Evolutionary conservation across 2,113 vertebrate species (phyloP), one percentile per base, ranked within the genome.

Genomic region (Dipodomys merriami): DNA sequence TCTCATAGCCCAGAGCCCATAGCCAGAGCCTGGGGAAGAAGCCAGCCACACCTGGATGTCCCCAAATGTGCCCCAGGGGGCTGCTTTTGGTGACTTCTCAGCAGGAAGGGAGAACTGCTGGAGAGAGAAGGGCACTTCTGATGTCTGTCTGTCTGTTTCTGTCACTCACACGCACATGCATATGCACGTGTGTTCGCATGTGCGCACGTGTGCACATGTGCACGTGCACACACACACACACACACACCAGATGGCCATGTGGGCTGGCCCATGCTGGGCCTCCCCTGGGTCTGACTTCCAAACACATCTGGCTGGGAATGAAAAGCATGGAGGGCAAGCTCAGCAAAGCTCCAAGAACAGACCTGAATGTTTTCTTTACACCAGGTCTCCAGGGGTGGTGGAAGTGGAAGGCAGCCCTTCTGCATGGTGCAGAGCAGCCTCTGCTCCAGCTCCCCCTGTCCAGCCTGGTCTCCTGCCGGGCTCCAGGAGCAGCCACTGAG

Each of bases 1-100:
- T 49, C 30, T 23, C 2, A 1, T 0, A 3, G 19, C 25, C 64
- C 78, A 53, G 19, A 23, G 0, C 1, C 33, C 60, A 25, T 23
- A 35, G 20, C 57, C 44, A 30, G 11, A 65, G 11, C 23, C 4
- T 6, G 62, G 46, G 19, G 18, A 10, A 69, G 65, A 30, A 86
- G 2, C 65, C 35, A 8, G 13, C 33, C 19, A 62, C 1, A 1
- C 2, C 10, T 29, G 7, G 9, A 53, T 39, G 39, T 39, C 39
- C 39, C 39, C 3, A 39, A 39, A 39, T 39, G 39, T 39, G 39
- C 39, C 39, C 39, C 39, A 39, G 10, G 49, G 9, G 11, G 2
- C 64, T 76, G 11, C 10, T 83, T 69, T 16, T 16, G 23, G 29
- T 25, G 53, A 91, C 6, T 46, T 33, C 44, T 46, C 3, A 1